These are phyloP conservation scores for Diogma glabrata DNA, from an alignment of 2,888 invertebrate genomes.

Conservation along the genomic window DNA sequence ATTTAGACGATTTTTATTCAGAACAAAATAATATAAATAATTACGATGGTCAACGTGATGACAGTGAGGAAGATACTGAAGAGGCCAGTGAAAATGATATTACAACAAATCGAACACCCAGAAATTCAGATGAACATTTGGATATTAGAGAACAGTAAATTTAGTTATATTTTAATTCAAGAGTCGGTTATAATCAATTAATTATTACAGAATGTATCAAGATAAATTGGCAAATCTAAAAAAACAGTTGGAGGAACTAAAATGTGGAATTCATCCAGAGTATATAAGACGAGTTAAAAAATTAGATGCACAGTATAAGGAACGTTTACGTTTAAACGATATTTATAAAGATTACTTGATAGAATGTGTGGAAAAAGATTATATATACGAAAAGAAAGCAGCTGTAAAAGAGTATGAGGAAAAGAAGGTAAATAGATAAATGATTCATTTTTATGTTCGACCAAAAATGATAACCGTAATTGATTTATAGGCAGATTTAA, in stretches of 20 bases:
- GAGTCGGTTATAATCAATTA: not conserved
- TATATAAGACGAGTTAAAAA: slow-evolving; percentile 70
- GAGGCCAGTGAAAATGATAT: slow-evolving; percentile 95
- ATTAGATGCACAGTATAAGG: slow-evolving; percentile 69
- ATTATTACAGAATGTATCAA: slow-evolving; percentile 61
- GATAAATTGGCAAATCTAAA: slow-evolving; percentile 82
- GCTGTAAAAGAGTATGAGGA: slow-evolving; percentile 90
- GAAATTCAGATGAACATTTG: slow-evolving; percentile 27
- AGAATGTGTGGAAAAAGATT: slow-evolving; percentile 81
- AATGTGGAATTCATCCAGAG: slow-evolving; percentile 77
- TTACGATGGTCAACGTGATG: slow-evolving; percentile 31
- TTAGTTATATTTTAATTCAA: not conserved
- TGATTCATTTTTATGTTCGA: not conserved
- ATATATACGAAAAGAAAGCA: slow-evolving; percentile 74
- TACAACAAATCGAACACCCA: slow-evolving; percentile 40
- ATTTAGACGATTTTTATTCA: slow-evolving; percentile 23
- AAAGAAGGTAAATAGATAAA: slow-evolving; percentile 75
- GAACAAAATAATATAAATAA: slow-evolving; percentile 25
- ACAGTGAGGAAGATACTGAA: slow-evolving; percentile 70
- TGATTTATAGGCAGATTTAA: slow-evolving; percentile 46
- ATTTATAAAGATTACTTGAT: slow-evolving; percentile 69
- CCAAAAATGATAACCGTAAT: no score
- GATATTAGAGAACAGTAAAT: slow-evolving; percentile 36
- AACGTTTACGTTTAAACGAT: slow-evolving; percentile 64
- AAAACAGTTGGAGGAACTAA: slow-evolving; percentile 78